Percentiles rank a stretch among this genome's conserved stretches.
Conservation (phyloP, 2,113 vertebrate genomes). For the Misgurnus anguillicaudatus region DNA sequence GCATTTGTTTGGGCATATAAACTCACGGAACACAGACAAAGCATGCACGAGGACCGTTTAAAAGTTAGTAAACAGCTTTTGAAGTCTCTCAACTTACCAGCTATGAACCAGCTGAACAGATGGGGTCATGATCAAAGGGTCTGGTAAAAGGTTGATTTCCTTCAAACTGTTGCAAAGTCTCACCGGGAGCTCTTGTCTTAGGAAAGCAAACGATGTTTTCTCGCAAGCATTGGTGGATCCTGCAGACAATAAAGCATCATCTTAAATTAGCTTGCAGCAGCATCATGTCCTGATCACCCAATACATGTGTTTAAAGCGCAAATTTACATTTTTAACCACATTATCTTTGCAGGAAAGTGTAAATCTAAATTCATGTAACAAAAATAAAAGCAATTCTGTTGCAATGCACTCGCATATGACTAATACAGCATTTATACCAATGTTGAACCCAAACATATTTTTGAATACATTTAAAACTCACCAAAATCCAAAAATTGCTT, state of each 20-base stretch:
- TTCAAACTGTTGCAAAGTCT: slow-evolving; percentile 92
- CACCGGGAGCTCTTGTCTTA: slow-evolving; percentile 88
- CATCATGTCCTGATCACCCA: too few relatives aligned
- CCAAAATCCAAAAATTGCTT: slow-evolving; percentile 92
- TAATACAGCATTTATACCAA: too few relatives aligned
- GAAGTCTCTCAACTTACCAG: slow-evolving; percentile 76
- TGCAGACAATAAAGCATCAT: slow-evolving; percentile 41
- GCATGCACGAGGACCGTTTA: too few relatives aligned
- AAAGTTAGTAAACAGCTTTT: too few relatives aligned
- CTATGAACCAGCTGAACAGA: slow-evolving; percentile 87
- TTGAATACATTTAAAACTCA: slow-evolving; percentile 59
- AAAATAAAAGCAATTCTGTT: not conserved
- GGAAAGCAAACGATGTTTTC: slow-evolving; percentile 86
- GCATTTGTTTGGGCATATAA: not conserved
- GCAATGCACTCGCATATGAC: not conserved
- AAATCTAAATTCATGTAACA: not conserved
- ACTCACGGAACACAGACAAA: not conserved
- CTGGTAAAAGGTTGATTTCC: slow-evolving; percentile 86
- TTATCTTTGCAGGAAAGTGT: too few relatives aligned
- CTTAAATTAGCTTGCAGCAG: too few relatives aligned
- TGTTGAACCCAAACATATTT: not conserved
- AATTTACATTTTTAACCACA: not conserved
- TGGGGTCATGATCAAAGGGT: slow-evolving; percentile 79
- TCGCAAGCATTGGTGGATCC: slow-evolving; percentile 89
- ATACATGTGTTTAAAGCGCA: too few relatives aligned